Evolutionary conservation across 2,797 vertebrate genomes (phyloP), one percentile per base, ranked within the genome.

Genomic region (Australoheros facetus): DNA sequence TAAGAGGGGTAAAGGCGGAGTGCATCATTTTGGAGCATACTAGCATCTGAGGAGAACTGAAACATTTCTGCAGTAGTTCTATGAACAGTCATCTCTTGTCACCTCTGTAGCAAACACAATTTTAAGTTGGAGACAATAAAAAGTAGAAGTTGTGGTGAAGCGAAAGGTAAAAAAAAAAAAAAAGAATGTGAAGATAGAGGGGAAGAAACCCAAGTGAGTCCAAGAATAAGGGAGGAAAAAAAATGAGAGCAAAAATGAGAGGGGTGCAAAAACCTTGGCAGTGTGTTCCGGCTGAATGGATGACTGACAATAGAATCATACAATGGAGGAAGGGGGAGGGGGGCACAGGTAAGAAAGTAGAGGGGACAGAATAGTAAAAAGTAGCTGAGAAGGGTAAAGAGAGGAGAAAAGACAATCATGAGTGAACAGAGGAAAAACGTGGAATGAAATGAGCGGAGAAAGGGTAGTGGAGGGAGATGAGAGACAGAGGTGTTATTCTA

Each of bases 401-500:
- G 26, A 74, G 13, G 56, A 69, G 39, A 21, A 77, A 53, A 75
- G 26, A 85, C 45, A 78, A 73, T 73, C 69, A 81, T 57, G 82
- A 86, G 26, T 28, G 58, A 77, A 73, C 59, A 85, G 64, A 60
- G 17, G 56, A 90, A 54, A 60, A 79, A 71, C 60, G 78, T 86
- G 59, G 78, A 78, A 86, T 51, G 23, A 80, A 85, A 89, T 80
- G 51, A 87, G 74, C 71, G 16, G 73, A 69, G 71, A 34, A 39
- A 42, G 64, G 59, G 78, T 34, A 56, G 53, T 57, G 19, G 73
- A 66, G 62, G 17, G 26, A 34, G 30, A 26, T 48, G 77, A 77
- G 58, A 85, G 66, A 78, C 77, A 76, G 80, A 85, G 69, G 78
- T 87, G 86, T 80, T 86, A 81, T 75, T 83, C 78, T 86, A 84